Evolutionary conservation across 2,797 vertebrate genomes (phyloP).

Genomic region (Syngnathus rostellatus): DNA sequence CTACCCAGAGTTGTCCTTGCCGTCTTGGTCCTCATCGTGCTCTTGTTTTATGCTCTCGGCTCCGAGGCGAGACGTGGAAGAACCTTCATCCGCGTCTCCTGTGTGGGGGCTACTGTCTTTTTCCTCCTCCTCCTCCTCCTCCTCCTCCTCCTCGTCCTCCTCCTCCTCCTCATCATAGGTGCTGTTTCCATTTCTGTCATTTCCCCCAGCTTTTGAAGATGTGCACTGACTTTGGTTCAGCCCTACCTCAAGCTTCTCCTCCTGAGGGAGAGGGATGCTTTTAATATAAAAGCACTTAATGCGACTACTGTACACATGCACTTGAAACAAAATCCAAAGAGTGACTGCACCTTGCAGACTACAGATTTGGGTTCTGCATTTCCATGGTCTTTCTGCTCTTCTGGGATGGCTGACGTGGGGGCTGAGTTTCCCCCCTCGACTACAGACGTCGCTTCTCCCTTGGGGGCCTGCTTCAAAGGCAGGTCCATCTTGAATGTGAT

Average conservation of each 20-base stretch:
- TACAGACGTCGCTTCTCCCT: conserved; percentile 53
- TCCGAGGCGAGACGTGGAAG: conserved; percentile 36
- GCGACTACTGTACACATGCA: not conserved
- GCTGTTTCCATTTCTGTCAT: conserved; percentile 16
- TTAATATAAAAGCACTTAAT: conserved; percentile 6
- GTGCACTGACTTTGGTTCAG: conserved; percentile 45
- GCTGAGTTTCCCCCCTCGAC: conserved; percentile 24
- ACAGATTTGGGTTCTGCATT: conserved; percentile 39
- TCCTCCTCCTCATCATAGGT: conserved; percentile 32
- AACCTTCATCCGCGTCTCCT: conserved; percentile 53
- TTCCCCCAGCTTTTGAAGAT: conserved; percentile 32
- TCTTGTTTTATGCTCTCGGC: conserved; percentile 50
- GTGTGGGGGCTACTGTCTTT: conserved; percentile 25
- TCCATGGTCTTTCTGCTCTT: conserved; percentile 47
- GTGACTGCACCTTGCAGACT: conserved; percentile 56
- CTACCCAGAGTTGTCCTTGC: conserved; percentile 72
- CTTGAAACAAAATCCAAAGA: not conserved
- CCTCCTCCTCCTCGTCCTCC: conserved; percentile 18
- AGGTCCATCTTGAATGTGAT: conserved; percentile 76
- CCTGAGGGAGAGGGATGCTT: conserved; percentile 41
- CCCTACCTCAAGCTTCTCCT: conserved; percentile 50
- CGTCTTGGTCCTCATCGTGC: conserved; percentile 52
- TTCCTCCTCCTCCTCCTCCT: conserved; percentile 11
- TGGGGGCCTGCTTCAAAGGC: conserved; percentile 62
- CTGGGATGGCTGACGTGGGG: conserved; percentile 24